Evolutionary conservation across 2,888 invertebrate genomes (phyloP).

Genomic region (Drosophila macrothrix): DNA sequence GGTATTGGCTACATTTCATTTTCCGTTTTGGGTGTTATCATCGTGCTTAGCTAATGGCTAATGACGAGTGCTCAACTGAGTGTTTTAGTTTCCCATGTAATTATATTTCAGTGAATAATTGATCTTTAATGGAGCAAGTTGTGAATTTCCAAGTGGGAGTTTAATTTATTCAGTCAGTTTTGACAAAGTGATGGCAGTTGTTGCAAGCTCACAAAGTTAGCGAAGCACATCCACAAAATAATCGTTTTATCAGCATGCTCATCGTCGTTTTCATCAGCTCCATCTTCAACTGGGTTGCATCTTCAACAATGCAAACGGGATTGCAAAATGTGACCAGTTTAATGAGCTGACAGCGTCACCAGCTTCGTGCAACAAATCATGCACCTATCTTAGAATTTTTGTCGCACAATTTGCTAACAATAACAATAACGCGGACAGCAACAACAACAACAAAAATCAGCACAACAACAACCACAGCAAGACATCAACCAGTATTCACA

Average conservation of each 20-base stretch:
- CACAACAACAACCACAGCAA: slow-evolving; percentile 28
- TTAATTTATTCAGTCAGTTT: neutral
- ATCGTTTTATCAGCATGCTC: slow-evolving; percentile 9
- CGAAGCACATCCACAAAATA: slow-evolving; percentile 16
- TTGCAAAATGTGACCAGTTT: slow-evolving; percentile 68
- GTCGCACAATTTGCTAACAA: slow-evolving; percentile 63
- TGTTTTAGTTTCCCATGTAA: slow-evolving; percentile 1
- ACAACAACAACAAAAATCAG: neutral
- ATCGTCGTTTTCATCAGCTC: neutral
- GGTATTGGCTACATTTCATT: neutral
- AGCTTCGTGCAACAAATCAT: slow-evolving; percentile 75
- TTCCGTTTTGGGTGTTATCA: slow-evolving; percentile 20
- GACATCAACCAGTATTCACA: slow-evolving; percentile 4
- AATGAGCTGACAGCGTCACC: slow-evolving; percentile 68
- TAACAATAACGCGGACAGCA: slow-evolving; percentile 28
- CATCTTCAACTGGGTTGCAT: slow-evolving; percentile 29
- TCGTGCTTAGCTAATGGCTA: slow-evolving; percentile 15
- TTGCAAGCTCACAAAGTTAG: slow-evolving; percentile 1
- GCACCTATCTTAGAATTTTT: slow-evolving; percentile 72
- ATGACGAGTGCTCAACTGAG: slow-evolving; percentile 16
- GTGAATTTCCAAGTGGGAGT: neutral
- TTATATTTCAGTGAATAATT: slow-evolving; percentile 5
- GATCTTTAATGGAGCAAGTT: neutral
- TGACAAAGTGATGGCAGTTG: neutral
- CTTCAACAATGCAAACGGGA: slow-evolving; percentile 65